phyloP scores from a whole-genome alignment of 1,140 invertebrate species.

The Samia ricini region DNA sequence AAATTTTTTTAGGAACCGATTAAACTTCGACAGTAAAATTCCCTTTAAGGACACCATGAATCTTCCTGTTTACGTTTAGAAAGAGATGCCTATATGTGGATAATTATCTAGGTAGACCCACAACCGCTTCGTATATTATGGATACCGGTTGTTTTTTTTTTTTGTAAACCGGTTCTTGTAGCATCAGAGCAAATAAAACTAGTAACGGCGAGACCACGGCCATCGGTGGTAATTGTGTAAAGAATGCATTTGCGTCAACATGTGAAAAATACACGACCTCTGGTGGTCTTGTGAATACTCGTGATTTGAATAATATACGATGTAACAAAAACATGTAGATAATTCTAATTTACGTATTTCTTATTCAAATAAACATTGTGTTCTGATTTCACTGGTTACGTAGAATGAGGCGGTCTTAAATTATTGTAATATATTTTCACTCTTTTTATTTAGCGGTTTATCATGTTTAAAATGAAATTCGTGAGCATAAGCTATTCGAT shows the following conservation, averaged over 20 bases:
- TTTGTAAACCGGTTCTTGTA: slow-evolving; percentile 38
- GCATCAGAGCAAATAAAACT: slow-evolving; percentile 62
- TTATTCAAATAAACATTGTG: slow-evolving; percentile 13
- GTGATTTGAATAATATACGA: slow-evolving; percentile 32
- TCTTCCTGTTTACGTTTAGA: slow-evolving; percentile 60
- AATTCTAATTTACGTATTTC: slow-evolving; percentile 5
- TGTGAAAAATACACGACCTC: slow-evolving; percentile 36
- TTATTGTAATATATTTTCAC: neutral
- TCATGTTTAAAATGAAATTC: neutral
- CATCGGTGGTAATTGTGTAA: slow-evolving; percentile 44
- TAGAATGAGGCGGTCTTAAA: slow-evolving; percentile 8
- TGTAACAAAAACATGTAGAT: slow-evolving; percentile 14
- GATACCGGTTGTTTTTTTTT: slow-evolving; percentile 22
- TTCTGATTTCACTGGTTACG: slow-evolving; percentile 27
- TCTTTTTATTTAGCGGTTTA: neutral
- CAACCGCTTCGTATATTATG: slow-evolving; percentile 37
- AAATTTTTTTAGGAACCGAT: slow-evolving; percentile 65
- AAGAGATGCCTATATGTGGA: slow-evolving; percentile 55
- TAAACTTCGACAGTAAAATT: slow-evolving; percentile 61
- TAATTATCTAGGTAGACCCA: slow-evolving; percentile 55
- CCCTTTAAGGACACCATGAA: slow-evolving; percentile 58
- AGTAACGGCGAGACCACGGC: slow-evolving; percentile 53
- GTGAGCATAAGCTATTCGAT: neutral
- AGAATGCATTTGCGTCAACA: slow-evolving; percentile 48
- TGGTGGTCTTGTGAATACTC: slow-evolving; percentile 24